Evolutionary conservation across 2,797 vertebrate genomes (phyloP).

Genomic region (Sphenopsis melanotis): DNA sequence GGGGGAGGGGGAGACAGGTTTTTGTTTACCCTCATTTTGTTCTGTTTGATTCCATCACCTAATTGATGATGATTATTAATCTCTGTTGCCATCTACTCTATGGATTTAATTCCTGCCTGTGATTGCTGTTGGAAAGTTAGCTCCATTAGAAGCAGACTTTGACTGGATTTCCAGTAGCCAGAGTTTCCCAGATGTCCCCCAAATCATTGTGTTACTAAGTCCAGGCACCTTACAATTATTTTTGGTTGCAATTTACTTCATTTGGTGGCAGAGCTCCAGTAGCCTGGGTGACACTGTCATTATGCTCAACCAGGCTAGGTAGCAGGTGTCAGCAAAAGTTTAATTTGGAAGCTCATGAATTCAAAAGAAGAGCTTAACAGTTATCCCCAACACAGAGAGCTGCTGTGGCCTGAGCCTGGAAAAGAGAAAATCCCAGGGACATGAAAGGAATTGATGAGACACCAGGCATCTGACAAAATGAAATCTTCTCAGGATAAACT

Average conservation of each 20-base stretch:
- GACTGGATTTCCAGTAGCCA: background rate
- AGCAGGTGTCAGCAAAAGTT: constrained; percentile 64
- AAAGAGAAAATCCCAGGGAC: constrained; percentile 44
- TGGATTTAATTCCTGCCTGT: constrained; percentile 7
- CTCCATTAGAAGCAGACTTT: background rate
- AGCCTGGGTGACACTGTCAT: background rate
- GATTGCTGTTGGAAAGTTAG: constrained; percentile 21
- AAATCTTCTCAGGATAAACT: background rate
- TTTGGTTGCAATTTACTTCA: rapidly evolving
- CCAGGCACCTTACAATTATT: background rate
- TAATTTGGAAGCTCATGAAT: constrained; percentile 64
- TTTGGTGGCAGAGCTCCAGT: background rate
- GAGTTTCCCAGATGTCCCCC: background rate
- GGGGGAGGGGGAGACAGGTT: background rate
- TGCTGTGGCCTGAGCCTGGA: constrained; percentile 37
- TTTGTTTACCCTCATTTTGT: constrained; percentile 29
- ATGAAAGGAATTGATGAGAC: constrained; percentile 47
- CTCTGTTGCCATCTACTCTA: background rate
- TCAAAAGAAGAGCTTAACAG: constrained; percentile 39
- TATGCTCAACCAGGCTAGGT: background rate
- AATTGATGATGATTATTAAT: constrained; percentile 23
- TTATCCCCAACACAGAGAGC: constrained; percentile 32
- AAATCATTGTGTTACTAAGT: background rate
- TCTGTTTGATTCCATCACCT: constrained; percentile 28
- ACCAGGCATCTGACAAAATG: background rate